Conservation (phyloP, 2,888 invertebrate species). For the Artemia sinica region DNA sequence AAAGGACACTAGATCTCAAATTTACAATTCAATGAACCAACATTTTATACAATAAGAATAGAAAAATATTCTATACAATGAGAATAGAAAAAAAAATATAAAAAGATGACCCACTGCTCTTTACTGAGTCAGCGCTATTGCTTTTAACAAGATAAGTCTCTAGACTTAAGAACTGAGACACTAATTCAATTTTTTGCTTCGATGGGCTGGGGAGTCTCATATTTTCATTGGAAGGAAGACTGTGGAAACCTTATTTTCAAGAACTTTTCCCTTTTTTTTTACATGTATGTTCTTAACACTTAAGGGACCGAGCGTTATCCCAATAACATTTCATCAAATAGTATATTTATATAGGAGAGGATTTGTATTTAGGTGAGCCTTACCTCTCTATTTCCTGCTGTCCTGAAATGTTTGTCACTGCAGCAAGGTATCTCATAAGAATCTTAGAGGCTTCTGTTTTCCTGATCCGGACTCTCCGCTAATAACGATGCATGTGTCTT, state of each 20-base stretch:
- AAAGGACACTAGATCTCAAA: too few relatives aligned
- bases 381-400: conserved; percentile 91
- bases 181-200: too few relatives aligned
- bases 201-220: too few relatives aligned
- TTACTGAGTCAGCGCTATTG: neutral
- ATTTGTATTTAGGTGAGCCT: conserved; percentile 22
- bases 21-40: neutral
- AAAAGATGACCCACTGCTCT: neutral
- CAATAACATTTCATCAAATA: neutral
- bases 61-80: conserved; percentile 10
- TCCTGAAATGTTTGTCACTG: conserved; percentile 76
- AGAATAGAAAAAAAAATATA: neutral
- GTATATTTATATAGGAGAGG: neutral
- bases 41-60: neutral
- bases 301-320: neutral
- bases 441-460: conserved; percentile 98
- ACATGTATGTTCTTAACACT: too few relatives aligned
- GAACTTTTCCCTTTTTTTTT: too few relatives aligned
- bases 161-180: neutral
- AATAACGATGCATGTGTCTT: conserved; percentile 92
- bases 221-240: too few relatives aligned
- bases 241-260: too few relatives aligned
- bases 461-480: conserved; percentile 91
- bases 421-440: conserved; percentile 95
- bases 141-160: conserved; percentile 4